Evolutionary conservation across 2,113 vertebrate genomes (phyloP).

Genomic region (Paramormyrops kingsleyae): DNA sequence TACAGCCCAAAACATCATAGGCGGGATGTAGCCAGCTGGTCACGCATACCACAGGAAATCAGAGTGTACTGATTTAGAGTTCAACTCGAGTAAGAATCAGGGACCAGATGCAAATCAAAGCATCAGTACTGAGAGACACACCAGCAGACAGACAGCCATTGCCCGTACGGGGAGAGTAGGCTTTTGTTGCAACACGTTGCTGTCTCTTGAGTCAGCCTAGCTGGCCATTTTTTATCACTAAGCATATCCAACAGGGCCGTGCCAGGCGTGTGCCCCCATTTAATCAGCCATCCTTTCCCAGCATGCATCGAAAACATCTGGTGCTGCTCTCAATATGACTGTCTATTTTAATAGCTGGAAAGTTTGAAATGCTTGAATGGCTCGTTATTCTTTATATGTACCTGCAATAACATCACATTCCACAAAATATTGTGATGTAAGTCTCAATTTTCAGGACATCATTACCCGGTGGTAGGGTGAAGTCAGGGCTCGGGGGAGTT

Average conservation of each 20-base stretch:
- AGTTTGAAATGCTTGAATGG: background rate
- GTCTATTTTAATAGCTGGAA: background rate
- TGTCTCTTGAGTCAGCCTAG: slow-evolving; percentile 2
- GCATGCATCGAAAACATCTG: background rate
- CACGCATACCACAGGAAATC: background rate
- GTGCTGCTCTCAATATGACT: background rate
- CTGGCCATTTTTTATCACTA: slow-evolving; percentile 2
- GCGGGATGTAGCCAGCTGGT: background rate
- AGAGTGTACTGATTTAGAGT: background rate
- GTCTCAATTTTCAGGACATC: background rate
- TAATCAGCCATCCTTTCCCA: background rate
- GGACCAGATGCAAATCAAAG: background rate
- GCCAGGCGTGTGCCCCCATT: background rate
- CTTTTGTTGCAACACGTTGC: background rate
- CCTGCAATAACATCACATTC: background rate
- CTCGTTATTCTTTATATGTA: background rate
- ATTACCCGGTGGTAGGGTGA: background rate
- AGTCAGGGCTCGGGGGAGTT: background rate
- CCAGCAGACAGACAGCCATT: background rate
- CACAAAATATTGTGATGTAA: background rate
- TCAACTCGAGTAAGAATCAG: background rate
- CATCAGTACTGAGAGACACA: background rate
- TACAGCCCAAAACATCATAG: background rate
- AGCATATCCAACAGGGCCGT: background rate
- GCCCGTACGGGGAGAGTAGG: background rate